Percentiles rank a stretch among this genome's conserved stretches.
phyloP scores from a whole-genome alignment of 2,797 vertebrate genomes.

The Lepilemur ruficaudatus region DNA sequence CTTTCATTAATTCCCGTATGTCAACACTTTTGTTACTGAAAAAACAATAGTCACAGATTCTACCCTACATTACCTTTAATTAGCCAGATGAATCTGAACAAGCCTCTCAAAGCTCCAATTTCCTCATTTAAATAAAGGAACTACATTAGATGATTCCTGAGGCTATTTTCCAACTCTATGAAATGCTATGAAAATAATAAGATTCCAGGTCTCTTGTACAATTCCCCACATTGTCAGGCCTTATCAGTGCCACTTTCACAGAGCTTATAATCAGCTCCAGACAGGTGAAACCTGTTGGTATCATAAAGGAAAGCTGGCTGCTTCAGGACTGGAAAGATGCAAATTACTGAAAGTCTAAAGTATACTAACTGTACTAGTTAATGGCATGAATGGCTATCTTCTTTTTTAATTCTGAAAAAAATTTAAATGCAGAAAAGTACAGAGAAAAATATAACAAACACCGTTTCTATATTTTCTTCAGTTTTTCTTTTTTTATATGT shows the following conservation, averaged over 20 bases:
- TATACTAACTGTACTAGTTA: background rate
- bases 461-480: background rate
- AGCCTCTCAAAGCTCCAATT: background rate
- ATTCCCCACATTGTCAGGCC: background rate
- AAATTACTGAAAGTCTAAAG: background rate
- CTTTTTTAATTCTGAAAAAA: background rate
- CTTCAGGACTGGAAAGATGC: background rate
- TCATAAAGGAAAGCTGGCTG: background rate
- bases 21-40: background rate
- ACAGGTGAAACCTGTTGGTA: background rate
- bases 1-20: background rate
- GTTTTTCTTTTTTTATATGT: background rate
- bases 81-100: background rate
- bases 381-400: background rate
- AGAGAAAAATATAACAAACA: conserved; percentile 6
- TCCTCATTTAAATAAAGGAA: conserved; percentile 7
- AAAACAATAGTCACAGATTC: background rate
- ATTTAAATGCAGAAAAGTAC: background rate
- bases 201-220: background rate
- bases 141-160: background rate
- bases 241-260: background rate
- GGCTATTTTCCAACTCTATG: background rate
- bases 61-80: background rate
- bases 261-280: background rate
- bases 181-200: background rate